These are phyloP conservation scores for Malurus cyaneus DNA, from an alignment of 2,113 vertebrate genomes.

Conservation along the genomic window DNA sequence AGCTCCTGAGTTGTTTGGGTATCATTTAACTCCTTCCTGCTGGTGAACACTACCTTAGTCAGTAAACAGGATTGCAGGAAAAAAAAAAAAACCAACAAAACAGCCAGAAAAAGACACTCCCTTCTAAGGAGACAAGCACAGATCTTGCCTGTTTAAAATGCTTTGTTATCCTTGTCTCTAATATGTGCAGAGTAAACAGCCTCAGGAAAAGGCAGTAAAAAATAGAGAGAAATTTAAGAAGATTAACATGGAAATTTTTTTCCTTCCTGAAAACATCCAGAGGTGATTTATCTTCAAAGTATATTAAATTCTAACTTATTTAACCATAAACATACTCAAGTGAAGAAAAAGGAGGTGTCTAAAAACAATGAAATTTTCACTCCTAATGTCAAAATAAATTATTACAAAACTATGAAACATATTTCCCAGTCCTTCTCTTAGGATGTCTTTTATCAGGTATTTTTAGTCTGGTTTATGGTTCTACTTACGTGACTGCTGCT, in stretches of 20 bases:
- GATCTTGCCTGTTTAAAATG: not conserved
- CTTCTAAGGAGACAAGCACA: not conserved
- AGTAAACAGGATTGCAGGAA: not conserved
- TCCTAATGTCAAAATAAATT: not conserved
- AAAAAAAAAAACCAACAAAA: not conserved
- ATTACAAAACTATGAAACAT: not conserved
- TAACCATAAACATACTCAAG: not conserved
- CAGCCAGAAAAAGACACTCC: not conserved
- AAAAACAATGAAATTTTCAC: not conserved
- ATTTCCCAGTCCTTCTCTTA: not conserved
- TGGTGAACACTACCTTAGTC: not conserved
- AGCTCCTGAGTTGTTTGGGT: not conserved
- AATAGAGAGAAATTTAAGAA: not conserved
- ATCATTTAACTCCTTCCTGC: not conserved
- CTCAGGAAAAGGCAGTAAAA: not conserved
- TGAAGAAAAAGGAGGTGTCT: not conserved
- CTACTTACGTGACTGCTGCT: not conserved
- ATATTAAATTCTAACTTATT: not conserved
- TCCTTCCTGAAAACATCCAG: not conserved
- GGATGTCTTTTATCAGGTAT: not conserved
- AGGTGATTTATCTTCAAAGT: not conserved
- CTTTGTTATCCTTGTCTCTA: not conserved
- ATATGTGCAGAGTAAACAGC: not conserved
- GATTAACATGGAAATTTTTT: not conserved
- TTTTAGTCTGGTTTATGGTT: not conserved